Evolutionary conservation across 1,140 invertebrate genomes (phyloP).

Genomic region (Philopotamus ludificatus): DNA sequence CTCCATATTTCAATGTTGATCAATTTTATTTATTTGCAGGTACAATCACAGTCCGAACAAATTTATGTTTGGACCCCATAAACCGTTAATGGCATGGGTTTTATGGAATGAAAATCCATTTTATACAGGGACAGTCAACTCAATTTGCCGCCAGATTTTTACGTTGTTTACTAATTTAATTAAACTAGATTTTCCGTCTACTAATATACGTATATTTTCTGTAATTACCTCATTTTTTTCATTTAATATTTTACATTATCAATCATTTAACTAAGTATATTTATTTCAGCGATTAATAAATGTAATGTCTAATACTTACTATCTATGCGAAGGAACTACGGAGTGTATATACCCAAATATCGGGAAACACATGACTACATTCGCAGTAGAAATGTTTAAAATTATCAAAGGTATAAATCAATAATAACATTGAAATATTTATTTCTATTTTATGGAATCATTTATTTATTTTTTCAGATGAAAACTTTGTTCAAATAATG

Average conservation of each 20-base stretch:
- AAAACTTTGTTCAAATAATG: background rate
- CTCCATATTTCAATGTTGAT: too few species aligned
- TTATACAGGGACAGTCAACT: conserved; percentile 45
- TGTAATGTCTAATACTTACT: conserved; percentile 44
- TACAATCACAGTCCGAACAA: conserved; percentile 44
- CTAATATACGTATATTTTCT: conserved; percentile 45
- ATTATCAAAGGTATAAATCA: conserved; percentile 49
- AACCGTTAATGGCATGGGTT: conserved; percentile 46
- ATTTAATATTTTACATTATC: too few species aligned
- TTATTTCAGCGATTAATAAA: conserved; percentile 48
- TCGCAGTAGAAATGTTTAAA: conserved; percentile 48
- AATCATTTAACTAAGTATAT: too few species aligned
- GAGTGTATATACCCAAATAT: conserved; percentile 46
- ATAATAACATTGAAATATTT: too few species aligned
- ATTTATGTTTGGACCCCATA: conserved; percentile 46
- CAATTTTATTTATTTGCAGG: too few species aligned
- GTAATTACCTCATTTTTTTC: too few species aligned
- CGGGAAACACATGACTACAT: conserved; percentile 42
- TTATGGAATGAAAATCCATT: conserved; percentile 46
- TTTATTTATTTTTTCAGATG: conserved; percentile 11
- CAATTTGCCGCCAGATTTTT: conserved; percentile 46
- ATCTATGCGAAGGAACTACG: conserved; percentile 44
- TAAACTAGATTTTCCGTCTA: conserved; percentile 48
- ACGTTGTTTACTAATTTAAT: conserved; percentile 46
- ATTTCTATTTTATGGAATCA: conserved; percentile 6